Conservation (phyloP, 2,113 vertebrate species). For the Dipodomys spectabilis region DNA sequence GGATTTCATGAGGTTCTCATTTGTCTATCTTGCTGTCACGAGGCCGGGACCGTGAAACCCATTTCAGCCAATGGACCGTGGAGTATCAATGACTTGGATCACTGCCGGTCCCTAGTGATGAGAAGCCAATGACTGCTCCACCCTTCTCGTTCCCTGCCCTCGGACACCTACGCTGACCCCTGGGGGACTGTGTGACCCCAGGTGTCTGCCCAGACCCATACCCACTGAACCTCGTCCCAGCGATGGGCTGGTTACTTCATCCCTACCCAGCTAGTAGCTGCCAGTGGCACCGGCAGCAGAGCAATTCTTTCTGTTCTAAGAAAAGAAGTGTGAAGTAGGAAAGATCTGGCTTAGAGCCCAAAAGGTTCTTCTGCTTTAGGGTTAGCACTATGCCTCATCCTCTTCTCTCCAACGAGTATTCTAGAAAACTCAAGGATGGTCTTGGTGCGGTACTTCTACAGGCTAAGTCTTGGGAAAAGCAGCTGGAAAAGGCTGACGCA, state of each 20-base stretch:
- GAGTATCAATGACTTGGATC: neutral
- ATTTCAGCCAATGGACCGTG: neutral
- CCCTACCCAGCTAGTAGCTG: neutral
- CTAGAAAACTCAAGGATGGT: neutral
- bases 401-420: neutral
- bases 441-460: neutral
- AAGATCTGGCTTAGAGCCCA: neutral
- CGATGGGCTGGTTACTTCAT: neutral
- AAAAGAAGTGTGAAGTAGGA: neutral
- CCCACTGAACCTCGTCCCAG: neutral
- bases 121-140: neutral
- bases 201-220: neutral
- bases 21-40: neutral
- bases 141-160: neutral
- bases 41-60: neutral
- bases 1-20: neutral
- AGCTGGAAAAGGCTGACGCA: neutral
- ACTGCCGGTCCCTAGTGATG: neutral
- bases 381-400: neutral
- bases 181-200: neutral
- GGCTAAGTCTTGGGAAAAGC: neutral
- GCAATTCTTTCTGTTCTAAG: neutral
- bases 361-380: neutral
- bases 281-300: neutral
- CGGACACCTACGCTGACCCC: neutral